These are phyloP conservation scores for Anoura caudifer DNA, from an alignment of 2,113 vertebrate species.

Conservation along the genomic window DNA sequence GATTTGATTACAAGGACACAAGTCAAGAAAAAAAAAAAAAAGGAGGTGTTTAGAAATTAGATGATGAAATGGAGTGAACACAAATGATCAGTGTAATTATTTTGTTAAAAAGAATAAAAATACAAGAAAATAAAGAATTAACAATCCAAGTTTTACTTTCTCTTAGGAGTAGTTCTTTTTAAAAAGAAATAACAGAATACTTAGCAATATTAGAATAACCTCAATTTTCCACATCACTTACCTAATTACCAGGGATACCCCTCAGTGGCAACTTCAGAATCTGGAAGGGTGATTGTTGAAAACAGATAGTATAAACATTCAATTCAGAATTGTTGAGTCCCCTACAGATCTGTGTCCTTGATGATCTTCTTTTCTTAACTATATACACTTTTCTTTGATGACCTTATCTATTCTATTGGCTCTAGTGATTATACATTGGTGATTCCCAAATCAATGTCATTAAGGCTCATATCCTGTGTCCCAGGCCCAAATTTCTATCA, in stretches of 20 bases:
- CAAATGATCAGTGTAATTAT: neutral
- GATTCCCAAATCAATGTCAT: neutral
- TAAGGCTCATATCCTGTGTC: neutral
- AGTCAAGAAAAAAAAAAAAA: neutral
- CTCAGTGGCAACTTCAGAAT: neutral
- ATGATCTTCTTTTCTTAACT: neutral
- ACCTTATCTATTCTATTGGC: neutral
- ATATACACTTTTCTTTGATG: neutral
- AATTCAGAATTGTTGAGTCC: neutral
- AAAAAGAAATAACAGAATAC: neutral
- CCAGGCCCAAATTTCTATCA: neutral
- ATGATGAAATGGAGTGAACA: neutral
- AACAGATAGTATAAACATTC: neutral
- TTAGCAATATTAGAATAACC: neutral
- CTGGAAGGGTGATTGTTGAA: neutral
- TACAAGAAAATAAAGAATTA: neutral
- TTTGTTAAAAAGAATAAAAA: constrained; percentile 2
- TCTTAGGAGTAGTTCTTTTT: neutral
- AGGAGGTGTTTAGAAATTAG: neutral
- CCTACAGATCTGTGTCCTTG: neutral
- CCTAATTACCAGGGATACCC: neutral
- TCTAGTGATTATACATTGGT: neutral
- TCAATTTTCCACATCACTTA: neutral
- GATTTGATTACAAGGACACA: neutral
- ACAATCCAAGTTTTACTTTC: neutral